Evolutionary conservation across 2,113 vertebrate species (phyloP).

Genomic region (Empidonax alnorum): DNA sequence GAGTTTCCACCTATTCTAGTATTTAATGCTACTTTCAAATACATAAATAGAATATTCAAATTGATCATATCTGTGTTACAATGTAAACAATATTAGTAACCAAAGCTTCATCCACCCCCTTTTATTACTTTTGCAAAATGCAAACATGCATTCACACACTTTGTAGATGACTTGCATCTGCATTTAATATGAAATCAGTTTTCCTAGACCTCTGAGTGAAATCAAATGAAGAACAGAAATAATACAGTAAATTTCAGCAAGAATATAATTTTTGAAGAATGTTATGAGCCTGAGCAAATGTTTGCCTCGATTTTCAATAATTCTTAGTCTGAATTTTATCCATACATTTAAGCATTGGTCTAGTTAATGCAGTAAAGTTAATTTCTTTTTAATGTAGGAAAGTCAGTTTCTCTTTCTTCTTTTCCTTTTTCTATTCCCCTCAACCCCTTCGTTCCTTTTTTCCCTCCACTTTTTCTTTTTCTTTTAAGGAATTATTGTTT

Average conservation of each 20-base stretch:
- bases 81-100: background rate
- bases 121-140: background rate
- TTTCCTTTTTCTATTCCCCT: background rate
- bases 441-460: rapidly evolving
- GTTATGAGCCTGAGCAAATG: background rate
- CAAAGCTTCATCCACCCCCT: background rate
- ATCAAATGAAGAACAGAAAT: background rate
- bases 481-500: background rate
- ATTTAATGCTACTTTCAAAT: background rate
- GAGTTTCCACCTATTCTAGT: background rate
- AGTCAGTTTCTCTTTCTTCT: background rate
- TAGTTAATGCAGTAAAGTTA: background rate
- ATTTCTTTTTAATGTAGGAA: background rate
- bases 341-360: background rate
- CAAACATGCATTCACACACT: background rate
- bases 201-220: background rate
- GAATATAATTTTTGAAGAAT: background rate
- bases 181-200: background rate
- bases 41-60: background rate
- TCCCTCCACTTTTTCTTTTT: background rate
- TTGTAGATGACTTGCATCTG: background rate
- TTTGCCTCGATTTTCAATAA: background rate
- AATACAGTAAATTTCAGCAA: background rate
- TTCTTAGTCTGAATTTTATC: background rate
- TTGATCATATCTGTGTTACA: background rate